Evolutionary conservation across 1,140 invertebrate species (phyloP).

Genomic region (Sminthurides bifidus): DNA sequence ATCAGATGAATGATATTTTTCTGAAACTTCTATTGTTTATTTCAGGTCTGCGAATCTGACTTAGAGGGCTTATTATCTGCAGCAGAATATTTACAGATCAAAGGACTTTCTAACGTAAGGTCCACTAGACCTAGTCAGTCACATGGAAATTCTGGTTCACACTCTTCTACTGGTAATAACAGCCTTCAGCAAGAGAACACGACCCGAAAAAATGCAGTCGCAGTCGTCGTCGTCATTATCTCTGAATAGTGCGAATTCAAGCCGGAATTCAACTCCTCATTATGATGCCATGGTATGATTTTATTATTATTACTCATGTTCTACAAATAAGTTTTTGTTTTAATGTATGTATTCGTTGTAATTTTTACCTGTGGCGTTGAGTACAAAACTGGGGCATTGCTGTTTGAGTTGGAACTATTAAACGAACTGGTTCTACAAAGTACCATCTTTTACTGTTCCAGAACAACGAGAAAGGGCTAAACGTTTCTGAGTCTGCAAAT

Average conservation of each 20-base stretch:
- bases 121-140: constrained; percentile 32
- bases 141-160: constrained; percentile 21
- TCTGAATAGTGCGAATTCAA: not conserved
- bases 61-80: constrained; percentile 37
- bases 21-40: not conserved
- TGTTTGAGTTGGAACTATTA: no score
- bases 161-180: not conserved
- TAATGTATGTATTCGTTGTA: not conserved
- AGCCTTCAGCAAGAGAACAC: constrained; percentile 6
- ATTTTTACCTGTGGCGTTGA: not conserved
- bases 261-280: constrained; percentile 1
- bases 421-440: no score
- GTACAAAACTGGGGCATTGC: no score
- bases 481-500: not conserved
- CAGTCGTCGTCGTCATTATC: not conserved
- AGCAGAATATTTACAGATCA: constrained; percentile 40
- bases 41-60: constrained; percentile 35
- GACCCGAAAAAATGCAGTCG: not conserved
- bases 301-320: not conserved
- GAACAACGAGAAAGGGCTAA: not conserved
- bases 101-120: constrained; percentile 38
- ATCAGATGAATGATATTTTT: not conserved
- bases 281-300: not conserved
- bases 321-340: not conserved
- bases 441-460: not conserved